Conservation (phyloP, 1,140 invertebrate genomes). For the Paralvinella palmiformis region DNA sequence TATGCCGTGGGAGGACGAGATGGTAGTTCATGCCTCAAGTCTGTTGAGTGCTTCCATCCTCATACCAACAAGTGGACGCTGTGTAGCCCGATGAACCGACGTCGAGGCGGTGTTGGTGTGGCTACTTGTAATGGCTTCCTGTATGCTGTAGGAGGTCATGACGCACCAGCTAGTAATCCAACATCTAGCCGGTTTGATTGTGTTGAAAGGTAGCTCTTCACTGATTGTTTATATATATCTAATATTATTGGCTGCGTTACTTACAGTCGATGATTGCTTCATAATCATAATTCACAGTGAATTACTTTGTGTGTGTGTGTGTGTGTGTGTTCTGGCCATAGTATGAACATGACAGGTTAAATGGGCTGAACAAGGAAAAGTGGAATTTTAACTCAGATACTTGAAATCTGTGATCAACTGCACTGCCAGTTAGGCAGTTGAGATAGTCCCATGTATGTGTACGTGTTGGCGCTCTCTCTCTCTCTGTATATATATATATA, state of each 20-base stretch:
- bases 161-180: conserved; percentile 59
- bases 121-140: conserved; percentile 62
- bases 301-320: too few species aligned
- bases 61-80: conserved; percentile 76
- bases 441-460: neutral
- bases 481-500: neutral
- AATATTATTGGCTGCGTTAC: too few species aligned
- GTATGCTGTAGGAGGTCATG: conserved; percentile 55
- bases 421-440: too few species aligned
- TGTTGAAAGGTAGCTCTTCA: conserved; percentile 51
- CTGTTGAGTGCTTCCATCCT: conserved; percentile 74
- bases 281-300: too few species aligned
- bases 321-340: too few species aligned
- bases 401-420: too few species aligned
- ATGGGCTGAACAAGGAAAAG: too few species aligned
- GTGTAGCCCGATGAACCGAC: conserved; percentile 72
- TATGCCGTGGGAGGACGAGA: conserved; percentile 91
- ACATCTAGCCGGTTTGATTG: conserved; percentile 61
- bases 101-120: conserved; percentile 71
- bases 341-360: too few species aligned
- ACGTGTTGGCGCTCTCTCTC: neutral
- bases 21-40: conserved; percentile 80
- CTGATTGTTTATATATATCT: too few species aligned
- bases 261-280: too few species aligned
- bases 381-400: neutral